phyloP scores from a whole-genome alignment of 2,113 vertebrate species.

The Solea senegalensis region DNA sequence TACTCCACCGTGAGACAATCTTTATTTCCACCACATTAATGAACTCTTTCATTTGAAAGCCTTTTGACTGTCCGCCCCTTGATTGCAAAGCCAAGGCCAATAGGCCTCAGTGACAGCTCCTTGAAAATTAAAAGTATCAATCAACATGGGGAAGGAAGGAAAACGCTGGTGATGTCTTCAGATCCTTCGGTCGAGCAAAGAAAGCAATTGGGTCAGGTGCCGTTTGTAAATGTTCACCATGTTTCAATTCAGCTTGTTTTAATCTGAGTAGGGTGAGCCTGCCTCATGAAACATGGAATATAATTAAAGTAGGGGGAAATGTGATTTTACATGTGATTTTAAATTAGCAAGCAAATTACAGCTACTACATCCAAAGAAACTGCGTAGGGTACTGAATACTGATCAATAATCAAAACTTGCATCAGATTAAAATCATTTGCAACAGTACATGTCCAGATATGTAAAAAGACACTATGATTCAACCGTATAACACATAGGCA shows the following conservation, averaged over 20 bases:
- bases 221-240: conserved; percentile 6
- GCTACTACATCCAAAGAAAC: background rate
- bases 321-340: too few species aligned
- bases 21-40: conserved; percentile 72
- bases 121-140: conserved; percentile 79
- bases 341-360: background rate
- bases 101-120: conserved; percentile 59
- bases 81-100: conserved; percentile 68
- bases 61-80: conserved; percentile 63
- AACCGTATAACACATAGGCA: too few species aligned
- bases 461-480: too few species aligned
- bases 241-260: background rate
- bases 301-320: background rate
- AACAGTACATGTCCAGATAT: too few species aligned
- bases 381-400: too few species aligned
- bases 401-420: too few species aligned
- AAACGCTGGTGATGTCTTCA: conserved; percentile 27
- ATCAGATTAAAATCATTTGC: too few species aligned
- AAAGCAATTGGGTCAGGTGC: background rate
- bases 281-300: background rate
- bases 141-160: conserved; percentile 44
- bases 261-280: background rate
- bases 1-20: conserved; percentile 53
- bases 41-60: conserved; percentile 73
- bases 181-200: conserved; percentile 15